Conservation (phyloP, 2,888 invertebrate species). For the Agrotis exclamationis region DNA sequence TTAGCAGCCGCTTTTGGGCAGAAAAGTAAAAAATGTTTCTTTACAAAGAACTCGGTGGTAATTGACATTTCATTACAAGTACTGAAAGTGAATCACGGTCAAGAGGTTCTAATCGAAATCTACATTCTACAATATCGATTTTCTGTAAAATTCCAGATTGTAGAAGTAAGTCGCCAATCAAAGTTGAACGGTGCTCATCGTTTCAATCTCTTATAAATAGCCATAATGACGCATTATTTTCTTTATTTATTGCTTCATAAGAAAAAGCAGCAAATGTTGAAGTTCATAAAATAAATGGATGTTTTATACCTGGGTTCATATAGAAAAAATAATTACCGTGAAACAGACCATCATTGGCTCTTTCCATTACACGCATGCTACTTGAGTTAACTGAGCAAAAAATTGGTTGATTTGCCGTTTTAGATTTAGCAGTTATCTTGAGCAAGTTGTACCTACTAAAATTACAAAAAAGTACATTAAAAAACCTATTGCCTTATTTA, state of each 20-base stretch:
- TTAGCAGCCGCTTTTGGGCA: slow-evolving; percentile 1
- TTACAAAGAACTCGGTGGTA: no score
- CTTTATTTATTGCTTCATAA: no score
- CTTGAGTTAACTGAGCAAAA: slow-evolving; percentile 35
- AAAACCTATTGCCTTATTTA: no score
- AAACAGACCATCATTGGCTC: slow-evolving; percentile 25
- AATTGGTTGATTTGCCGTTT: not conserved
- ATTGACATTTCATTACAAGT: not conserved
- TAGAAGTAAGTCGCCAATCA: not conserved
- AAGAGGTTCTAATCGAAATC: not conserved
- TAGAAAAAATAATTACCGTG: slow-evolving; percentile 15
- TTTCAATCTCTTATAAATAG: not conserved
- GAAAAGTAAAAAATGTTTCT: not conserved
- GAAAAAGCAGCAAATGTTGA: no score
- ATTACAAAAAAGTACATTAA: no score
- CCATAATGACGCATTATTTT: not conserved
- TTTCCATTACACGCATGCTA: slow-evolving; percentile 23
- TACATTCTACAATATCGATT: not conserved
- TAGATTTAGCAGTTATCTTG: not conserved
- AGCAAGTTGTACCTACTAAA: not conserved
- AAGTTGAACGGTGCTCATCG: not conserved
- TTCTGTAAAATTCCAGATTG: not conserved
- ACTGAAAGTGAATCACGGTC: not conserved
- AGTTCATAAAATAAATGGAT: not conserved
- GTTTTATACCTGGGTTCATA: not conserved